phyloP scores from a whole-genome alignment of 2,888 invertebrate genomes.

The Cephus spinipes region DNA sequence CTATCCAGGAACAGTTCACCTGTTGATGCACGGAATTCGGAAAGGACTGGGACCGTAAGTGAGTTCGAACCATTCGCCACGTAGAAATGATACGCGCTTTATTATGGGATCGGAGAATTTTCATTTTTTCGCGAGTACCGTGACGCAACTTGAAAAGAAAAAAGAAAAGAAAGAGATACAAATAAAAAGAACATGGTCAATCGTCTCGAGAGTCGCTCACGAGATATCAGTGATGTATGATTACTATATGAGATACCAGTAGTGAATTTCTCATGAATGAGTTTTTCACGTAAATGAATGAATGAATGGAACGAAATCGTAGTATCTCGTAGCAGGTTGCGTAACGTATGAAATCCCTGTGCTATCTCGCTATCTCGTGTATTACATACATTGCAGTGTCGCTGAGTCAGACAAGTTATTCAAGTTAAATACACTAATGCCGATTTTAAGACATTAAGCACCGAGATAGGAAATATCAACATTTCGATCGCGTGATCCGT shows the following conservation, averaged over 20 bases:
- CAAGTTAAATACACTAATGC: neutral
- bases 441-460: neutral
- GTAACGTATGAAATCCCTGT: neutral
- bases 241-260: neutral
- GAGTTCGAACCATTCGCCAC: neutral
- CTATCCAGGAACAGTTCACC: conserved; percentile 36
- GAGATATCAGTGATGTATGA: neutral
- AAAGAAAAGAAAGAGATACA: neutral
- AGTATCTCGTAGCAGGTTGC: neutral
- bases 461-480: neutral
- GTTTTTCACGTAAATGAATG: neutral
- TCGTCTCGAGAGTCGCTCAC: neutral
- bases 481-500: neutral
- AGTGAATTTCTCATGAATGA: neutral
- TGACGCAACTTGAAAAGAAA: neutral
- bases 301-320: neutral
- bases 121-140: neutral
- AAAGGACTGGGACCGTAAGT: neutral
- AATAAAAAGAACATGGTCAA: neutral
- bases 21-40: conserved; percentile 48
- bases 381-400: neutral
- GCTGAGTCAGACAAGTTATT: neutral
- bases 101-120: neutral
- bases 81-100: neutral
- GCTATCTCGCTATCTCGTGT: neutral